Percentiles rank a stretch among this genome's conserved stretches.
Conservation (phyloP, 2,797 vertebrate species). For the Neoniphon sammara region DNA sequence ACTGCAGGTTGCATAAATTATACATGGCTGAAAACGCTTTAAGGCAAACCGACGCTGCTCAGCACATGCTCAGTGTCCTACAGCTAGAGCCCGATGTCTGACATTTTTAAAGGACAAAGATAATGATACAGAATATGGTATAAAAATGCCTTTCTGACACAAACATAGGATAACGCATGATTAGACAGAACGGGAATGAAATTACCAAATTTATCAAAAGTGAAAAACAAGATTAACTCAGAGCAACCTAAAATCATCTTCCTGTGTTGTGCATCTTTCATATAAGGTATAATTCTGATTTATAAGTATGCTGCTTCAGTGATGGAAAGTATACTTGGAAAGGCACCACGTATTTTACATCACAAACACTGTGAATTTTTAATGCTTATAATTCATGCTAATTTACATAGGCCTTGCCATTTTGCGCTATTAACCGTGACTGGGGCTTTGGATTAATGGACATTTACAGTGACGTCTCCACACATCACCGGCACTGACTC, state of each 20-base stretch:
- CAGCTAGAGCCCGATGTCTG: neutral
- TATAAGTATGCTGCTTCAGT: no score
- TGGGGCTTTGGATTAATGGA: neutral
- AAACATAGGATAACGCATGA: neutral
- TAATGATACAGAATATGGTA: neutral
- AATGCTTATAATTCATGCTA: neutral
- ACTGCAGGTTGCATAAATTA: constrained; percentile 42
- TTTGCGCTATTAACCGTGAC: neutral
- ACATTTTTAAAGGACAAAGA: neutral
- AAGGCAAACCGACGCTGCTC: constrained; percentile 6
- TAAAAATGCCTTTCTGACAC: neutral
- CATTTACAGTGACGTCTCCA: neutral
- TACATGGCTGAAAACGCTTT: constrained; percentile 41
- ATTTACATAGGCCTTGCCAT: neutral
- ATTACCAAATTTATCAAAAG: neutral
- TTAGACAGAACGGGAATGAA: neutral
- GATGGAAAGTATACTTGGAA: neutral
- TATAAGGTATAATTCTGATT: no score
- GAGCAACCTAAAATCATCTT: neutral
- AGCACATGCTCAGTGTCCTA: constrained; percentile 8
- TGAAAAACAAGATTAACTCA: neutral
- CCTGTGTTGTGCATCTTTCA: no score
- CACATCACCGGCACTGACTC: neutral
- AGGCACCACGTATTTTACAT: neutral
- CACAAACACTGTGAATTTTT: neutral